A percentile compares a stretch with the other conserved stretches of the same genome.
Evolutionary conservation across 1,140 invertebrate species (phyloP).

Genomic region (Delia radicum): DNA sequence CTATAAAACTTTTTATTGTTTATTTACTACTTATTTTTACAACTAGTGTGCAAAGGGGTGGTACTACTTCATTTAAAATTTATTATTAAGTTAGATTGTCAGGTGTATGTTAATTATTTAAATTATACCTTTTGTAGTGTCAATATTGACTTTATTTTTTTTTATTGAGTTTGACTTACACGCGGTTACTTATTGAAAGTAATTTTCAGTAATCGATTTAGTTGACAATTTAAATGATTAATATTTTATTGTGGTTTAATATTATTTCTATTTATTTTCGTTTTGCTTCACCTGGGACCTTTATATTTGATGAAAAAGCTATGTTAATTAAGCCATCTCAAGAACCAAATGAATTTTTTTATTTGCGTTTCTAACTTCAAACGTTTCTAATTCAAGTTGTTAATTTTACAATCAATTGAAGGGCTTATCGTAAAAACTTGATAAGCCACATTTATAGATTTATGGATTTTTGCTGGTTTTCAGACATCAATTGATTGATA

Average conservation of each 20-base stretch:
- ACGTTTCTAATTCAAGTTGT: too few relatives aligned
- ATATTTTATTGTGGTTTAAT: not conserved
- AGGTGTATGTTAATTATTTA: not conserved
- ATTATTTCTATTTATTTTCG: too few relatives aligned
- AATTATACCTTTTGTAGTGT: not conserved
- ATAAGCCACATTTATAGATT: too few relatives aligned
- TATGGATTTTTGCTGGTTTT: too few relatives aligned
- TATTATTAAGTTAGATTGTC: not conserved
- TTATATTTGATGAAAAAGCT: too few relatives aligned
- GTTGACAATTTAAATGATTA: not conserved
- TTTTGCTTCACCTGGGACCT: too few relatives aligned
- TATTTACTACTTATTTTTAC: not conserved
- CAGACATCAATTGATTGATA: too few relatives aligned
- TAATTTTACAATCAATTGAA: too few relatives aligned
- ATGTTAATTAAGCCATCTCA: too few relatives aligned
- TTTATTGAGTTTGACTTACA: not conserved
- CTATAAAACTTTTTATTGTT: not conserved
- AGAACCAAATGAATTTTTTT: too few relatives aligned
- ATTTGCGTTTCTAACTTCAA: too few relatives aligned
- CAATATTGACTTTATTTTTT: not conserved
- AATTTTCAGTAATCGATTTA: constrained; percentile 3
- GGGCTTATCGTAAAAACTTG: too few relatives aligned
- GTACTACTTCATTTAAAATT: not conserved
- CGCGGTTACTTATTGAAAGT: not conserved
- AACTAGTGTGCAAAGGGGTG: not conserved